A percentile compares a stretch with the other conserved stretches of the same genome.
These are phyloP conservation scores for Syngnathus acus DNA, from an alignment of 2,797 vertebrate species.

Conservation along the genomic window DNA sequence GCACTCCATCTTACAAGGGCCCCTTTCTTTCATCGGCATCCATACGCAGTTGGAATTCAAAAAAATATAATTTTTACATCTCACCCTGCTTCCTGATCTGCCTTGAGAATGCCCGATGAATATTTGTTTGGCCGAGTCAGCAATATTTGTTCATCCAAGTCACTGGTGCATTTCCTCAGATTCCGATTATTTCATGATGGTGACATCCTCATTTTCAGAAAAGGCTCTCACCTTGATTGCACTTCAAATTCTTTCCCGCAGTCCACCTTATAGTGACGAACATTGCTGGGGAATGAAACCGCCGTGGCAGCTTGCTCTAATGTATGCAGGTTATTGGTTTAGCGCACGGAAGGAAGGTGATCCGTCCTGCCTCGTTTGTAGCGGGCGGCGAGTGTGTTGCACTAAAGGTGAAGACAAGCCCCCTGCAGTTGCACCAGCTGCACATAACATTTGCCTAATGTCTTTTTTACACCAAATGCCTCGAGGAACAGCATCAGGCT, in stretches of 20 bases:
- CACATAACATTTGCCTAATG: constrained; percentile 44
- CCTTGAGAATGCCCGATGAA: too few species aligned
- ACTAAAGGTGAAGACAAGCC: constrained; percentile 42
- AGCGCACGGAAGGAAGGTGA: constrained; percentile 17
- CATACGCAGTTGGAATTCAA: too few species aligned
- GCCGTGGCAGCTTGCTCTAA: constrained; percentile 6
- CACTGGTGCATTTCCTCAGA: too few species aligned
- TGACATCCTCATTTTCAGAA: background rate
- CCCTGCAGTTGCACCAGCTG: constrained; percentile 54
- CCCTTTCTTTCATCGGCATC: too few species aligned
- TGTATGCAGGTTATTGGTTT: constrained; percentile 27
- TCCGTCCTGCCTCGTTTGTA: constrained; percentile 52
- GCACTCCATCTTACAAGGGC: too few species aligned
- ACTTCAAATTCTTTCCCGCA: background rate
- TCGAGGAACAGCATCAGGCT: background rate
- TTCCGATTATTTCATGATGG: too few species aligned
- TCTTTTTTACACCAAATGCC: constrained; percentile 46
- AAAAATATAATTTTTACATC: too few species aligned
- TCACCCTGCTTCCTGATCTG: too few species aligned
- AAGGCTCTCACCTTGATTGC: background rate
- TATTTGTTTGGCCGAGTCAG: too few species aligned
- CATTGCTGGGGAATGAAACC: background rate
- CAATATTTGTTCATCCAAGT: too few species aligned
- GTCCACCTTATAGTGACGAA: background rate
- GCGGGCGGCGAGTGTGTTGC: constrained; percentile 41